Base-by-base conservation (phyloP, 2,113 vertebrate genomes). In the Acrocephalus arundinaceus region DNA sequence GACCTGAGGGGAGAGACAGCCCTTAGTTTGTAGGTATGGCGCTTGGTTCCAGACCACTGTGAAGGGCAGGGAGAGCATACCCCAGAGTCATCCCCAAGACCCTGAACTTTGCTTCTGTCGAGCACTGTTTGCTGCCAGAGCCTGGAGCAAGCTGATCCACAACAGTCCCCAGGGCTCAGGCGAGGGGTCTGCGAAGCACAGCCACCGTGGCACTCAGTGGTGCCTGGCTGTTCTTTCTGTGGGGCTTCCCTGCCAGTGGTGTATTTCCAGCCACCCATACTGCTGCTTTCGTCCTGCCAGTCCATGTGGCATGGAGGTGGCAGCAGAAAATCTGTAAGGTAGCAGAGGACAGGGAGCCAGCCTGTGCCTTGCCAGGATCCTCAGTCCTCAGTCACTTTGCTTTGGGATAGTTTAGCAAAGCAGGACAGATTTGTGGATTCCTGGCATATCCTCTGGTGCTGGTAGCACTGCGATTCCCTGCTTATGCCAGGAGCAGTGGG, bases 331-430 rank as follows among this genome's bases (percentile, higher is more conserved):
- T 14, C 11, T 33, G 35, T 30, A 14, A 14, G 15, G 20, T 37
- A 27, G 13, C 46, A 67, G 58, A 57, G 46, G 27, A 33, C 43
- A 6, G 61, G 52, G 28, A 88, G 57, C 8, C 28, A 87, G 27
- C n/a, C 51, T 49, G 41, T 19, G 10, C 45, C n/a, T 11, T 7
- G 0, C 54, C 4, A 6, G 63, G 31, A n/a, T 33, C 31, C 15
- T 45, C 2, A 2, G 41, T 13, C 11, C 25, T 65, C 4, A 3
- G 20, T 35, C 0, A 0, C 43, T 93, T 92, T 75, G 70, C 17
- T 49, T 31, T 81, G 71, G 39, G 46, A 31, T 68, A 39, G 58
- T 85, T 57, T 62, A 71, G 55, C 76, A 58, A 59, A 52, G 52
- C 43, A 31, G 65, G 45, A 81, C 15, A 61, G 39, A 33, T 17